Conservation (phyloP, 2,113 vertebrate genomes). For the Seriola rivoliana region DNA sequence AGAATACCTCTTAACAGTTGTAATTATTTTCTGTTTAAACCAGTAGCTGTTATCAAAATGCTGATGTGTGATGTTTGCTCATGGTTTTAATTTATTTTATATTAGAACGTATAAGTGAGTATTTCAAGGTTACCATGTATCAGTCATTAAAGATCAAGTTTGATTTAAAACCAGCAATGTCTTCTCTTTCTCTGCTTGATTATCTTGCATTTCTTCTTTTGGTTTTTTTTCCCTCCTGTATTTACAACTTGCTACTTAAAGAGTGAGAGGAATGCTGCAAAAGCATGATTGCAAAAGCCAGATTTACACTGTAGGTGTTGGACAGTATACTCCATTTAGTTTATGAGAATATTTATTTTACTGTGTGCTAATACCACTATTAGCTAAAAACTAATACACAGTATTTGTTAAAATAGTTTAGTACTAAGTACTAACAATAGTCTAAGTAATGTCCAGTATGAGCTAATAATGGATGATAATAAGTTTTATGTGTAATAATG, state of each 20-base stretch:
- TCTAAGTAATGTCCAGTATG: neutral
- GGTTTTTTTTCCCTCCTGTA: neutral
- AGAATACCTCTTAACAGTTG: conserved; percentile 78
- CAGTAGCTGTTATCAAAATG: conserved; percentile 75
- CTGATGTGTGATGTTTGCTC: conserved; percentile 81
- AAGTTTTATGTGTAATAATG: neutral
- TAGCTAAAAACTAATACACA: too few species aligned
- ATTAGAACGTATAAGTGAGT: conserved; percentile 84
- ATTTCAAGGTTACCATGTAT: conserved; percentile 83
- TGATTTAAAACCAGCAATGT: conserved; percentile 64
- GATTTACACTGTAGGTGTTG: too few species aligned
- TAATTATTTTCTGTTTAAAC: conserved; percentile 78
- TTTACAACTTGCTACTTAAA: neutral
- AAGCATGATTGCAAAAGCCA: neutral
- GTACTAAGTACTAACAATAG: too few species aligned
- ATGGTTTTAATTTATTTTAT: conserved; percentile 81
- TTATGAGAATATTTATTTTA: too few species aligned
- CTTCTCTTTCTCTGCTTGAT: neutral
- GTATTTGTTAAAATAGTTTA: too few species aligned
- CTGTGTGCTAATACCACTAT: too few species aligned
- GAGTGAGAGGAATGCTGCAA: neutral
- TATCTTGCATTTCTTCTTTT: neutral
- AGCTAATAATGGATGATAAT: neutral
- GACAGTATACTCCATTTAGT: too few species aligned
- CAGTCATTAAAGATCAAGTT: conserved; percentile 85